Percentiles rank a stretch among this genome's conserved stretches.
Evolutionary conservation across 2,888 invertebrate genomes (phyloP).

Genomic region (Margaritifera margaritifera): DNA sequence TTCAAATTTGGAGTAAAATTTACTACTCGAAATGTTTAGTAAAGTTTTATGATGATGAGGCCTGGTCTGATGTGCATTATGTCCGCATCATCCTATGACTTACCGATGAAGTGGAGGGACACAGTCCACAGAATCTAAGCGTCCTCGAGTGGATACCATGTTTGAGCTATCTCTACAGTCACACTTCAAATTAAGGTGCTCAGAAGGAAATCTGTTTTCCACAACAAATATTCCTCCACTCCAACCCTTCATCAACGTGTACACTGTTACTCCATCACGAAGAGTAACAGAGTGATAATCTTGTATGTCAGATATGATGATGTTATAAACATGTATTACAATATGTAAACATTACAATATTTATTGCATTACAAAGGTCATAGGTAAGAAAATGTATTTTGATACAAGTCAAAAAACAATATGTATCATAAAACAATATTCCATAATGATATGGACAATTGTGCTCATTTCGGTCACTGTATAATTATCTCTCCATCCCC

Average conservation of each 20-base stretch:
- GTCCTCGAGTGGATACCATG: slow-evolving; percentile 95
- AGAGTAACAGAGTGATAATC: slow-evolving; percentile 75
- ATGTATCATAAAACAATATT: too few species aligned
- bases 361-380: too few species aligned
- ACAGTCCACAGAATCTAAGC: slow-evolving; percentile 92
- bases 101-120: slow-evolving; percentile 96
- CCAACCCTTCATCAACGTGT: slow-evolving; percentile 97
- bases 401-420: too few species aligned
- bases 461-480: too few species aligned
- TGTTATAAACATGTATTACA: neutral
- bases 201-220: slow-evolving; percentile 83
- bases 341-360: too few species aligned
- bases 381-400: too few species aligned
- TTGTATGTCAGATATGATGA: neutral
- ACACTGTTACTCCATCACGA: slow-evolving; percentile 96
- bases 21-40: too few species aligned
- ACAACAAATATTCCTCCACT: slow-evolving; percentile 96
- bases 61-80: neutral
- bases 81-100: neutral
- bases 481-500: too few species aligned
- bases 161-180: slow-evolving; percentile 98
- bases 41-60: too few species aligned
- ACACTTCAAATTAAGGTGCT: slow-evolving; percentile 96
- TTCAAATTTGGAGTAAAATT: too few species aligned
- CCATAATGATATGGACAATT: too few species aligned